phyloP scores from a whole-genome alignment of 2,797 vertebrate genomes.

The Halcyon badia region DNA sequence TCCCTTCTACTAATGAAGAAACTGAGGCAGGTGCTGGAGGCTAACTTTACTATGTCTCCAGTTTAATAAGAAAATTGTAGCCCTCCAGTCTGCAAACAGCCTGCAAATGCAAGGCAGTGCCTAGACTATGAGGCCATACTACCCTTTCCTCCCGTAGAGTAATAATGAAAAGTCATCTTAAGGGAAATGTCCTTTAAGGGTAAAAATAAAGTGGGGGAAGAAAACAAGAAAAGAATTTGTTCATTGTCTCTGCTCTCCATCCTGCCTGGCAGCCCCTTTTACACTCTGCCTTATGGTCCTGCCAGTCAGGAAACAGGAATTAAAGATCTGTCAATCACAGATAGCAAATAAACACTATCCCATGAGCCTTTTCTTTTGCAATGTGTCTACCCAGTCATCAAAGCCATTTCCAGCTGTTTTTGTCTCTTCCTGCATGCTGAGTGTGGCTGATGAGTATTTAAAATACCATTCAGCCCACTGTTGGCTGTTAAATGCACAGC shows the following conservation, averaged over 20 bases:
- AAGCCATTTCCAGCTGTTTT: slow-evolving; percentile 6
- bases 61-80: not conserved
- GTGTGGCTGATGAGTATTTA: not conserved
- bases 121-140: not conserved
- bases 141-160: not conserved
- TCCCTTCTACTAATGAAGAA: not conserved
- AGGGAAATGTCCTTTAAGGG: slow-evolving; percentile 16
- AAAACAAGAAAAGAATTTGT: slow-evolving; percentile 26
- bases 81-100: not conserved
- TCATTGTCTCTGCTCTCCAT: slow-evolving; percentile 22
- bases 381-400: not conserved
- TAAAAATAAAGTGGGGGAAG: slow-evolving; percentile 56
- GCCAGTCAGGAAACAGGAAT: slow-evolving; percentile 56
- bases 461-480: not conserved
- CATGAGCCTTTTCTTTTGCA: not conserved
- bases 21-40: not conserved
- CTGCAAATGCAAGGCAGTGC: not conserved
- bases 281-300: not conserved
- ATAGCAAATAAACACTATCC: not conserved
- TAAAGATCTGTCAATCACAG: slow-evolving; percentile 64
- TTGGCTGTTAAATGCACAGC: fast-evolving
- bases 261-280: slow-evolving; percentile 28
- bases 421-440: not conserved
- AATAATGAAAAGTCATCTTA: not conserved
- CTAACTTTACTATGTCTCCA: not conserved